phyloP scores from a whole-genome alignment of 2,888 invertebrate genomes.

The Craniophora ligustri region DNA sequence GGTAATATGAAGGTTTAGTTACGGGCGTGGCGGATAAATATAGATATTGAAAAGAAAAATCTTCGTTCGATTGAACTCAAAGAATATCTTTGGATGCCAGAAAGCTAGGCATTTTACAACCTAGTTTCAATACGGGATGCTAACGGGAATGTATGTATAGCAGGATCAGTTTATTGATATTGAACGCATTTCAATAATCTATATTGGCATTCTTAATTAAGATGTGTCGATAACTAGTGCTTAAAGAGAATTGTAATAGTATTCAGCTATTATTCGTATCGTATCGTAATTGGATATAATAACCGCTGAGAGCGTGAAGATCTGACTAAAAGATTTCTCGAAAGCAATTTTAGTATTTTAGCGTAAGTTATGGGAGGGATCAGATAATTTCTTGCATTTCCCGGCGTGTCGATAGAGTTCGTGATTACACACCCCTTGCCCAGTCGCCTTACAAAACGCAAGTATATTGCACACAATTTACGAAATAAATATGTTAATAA shows the following conservation, averaged over 20 bases:
- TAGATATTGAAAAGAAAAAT: no score
- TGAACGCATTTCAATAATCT: conserved; percentile 56
- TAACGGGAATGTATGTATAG: conserved; percentile 33
- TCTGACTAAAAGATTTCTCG: conserved; percentile 82
- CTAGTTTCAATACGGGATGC: conserved; percentile 18
- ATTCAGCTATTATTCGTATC: conserved; percentile 82
- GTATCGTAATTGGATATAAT: conserved; percentile 87
- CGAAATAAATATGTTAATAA: conserved; percentile 48
- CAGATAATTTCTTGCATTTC: conserved; percentile 84
- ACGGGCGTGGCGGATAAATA: not conserved
- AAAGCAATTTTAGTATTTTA: conserved; percentile 86
- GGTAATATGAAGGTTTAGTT: not conserved
- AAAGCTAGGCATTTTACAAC: conserved; percentile 2
- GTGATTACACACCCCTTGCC: conserved; percentile 71
- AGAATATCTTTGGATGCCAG: conserved; percentile 7
- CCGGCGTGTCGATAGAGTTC: conserved; percentile 76
- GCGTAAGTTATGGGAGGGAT: conserved; percentile 85
- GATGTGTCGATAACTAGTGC: conserved; percentile 65
- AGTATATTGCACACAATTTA: conserved; percentile 51
- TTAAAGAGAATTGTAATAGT: conserved; percentile 74
- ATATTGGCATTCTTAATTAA: conserved; percentile 69
- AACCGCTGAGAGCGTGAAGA: conserved; percentile 85
- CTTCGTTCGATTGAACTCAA: conserved; percentile 9
- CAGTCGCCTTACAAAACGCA: conserved; percentile 42
- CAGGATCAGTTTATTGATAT: conserved; percentile 52